These are phyloP conservation scores for Eidolon helvum DNA, from an alignment of 2,113 vertebrate species.

Conservation along the genomic window DNA sequence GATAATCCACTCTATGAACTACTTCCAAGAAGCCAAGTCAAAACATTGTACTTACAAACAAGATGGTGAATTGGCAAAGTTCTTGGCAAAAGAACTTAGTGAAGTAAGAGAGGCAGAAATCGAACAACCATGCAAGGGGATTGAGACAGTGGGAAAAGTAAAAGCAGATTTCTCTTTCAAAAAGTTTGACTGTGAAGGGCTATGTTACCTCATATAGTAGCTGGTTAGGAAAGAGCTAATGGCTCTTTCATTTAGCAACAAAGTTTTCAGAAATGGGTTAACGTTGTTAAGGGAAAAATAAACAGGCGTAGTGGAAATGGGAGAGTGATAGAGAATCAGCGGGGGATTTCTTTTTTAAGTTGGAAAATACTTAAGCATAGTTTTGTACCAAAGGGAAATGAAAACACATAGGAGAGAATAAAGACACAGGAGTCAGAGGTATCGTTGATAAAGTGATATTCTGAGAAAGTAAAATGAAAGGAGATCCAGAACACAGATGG, in stretches of 20 bases:
- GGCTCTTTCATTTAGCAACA: background rate
- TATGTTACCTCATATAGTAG: background rate
- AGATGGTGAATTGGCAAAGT: background rate
- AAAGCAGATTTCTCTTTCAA: background rate
- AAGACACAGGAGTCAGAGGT: background rate
- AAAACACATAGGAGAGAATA: background rate
- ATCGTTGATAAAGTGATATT: background rate
- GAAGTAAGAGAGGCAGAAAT: background rate
- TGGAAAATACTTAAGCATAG: background rate
- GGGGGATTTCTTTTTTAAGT: background rate
- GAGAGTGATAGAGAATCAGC: background rate
- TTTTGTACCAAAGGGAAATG: background rate
- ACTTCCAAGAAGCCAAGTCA: slow-evolving; percentile 12
- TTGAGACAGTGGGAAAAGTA: background rate
- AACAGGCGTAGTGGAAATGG: background rate
- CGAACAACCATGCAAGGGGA: background rate
- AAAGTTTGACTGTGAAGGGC: background rate
- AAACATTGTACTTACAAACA: slow-evolving; percentile 1
- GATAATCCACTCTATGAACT: background rate
- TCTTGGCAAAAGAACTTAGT: slow-evolving; percentile 10
- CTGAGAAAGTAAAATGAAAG: background rate
- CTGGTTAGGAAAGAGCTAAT: background rate
- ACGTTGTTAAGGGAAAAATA: background rate
- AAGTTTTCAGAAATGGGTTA: background rate
- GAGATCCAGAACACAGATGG: background rate